Percentiles rank a stretch among this genome's conserved stretches.
phyloP scores from a whole-genome alignment of 1,140 invertebrate species.

The Trachymyrmex septentrionalis region DNA sequence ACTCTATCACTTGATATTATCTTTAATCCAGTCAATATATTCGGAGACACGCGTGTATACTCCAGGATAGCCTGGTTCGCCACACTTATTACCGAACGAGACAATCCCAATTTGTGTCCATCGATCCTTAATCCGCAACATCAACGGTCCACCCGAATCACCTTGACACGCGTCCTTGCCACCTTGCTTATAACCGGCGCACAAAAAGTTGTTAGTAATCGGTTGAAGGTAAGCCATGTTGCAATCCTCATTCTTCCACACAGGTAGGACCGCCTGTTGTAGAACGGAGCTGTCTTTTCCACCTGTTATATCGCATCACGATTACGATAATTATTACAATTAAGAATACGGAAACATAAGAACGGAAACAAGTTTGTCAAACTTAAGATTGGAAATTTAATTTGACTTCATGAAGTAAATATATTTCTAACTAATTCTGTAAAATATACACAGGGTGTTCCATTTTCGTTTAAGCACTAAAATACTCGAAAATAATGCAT shows the following conservation, averaged over 20 bases:
- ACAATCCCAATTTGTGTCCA: constrained; percentile 97
- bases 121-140: constrained; percentile 91
- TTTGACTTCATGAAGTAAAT: background rate
- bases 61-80: constrained; percentile 94
- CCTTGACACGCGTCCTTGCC: constrained; percentile 96
- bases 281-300: constrained; percentile 94
- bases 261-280: constrained; percentile 93
- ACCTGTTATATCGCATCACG: constrained; percentile 82
- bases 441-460: too few relatives aligned
- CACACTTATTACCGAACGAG: constrained; percentile 96
- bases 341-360: background rate
- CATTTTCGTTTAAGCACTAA: too few relatives aligned
- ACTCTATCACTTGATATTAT: constrained; percentile 83
- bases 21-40: constrained; percentile 89
- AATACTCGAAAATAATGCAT: too few relatives aligned
- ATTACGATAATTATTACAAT: background rate
- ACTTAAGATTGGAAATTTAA: background rate
- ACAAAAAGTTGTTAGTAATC: constrained; percentile 96
- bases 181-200: constrained; percentile 95
- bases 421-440: background rate
- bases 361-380: background rate
- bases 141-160: constrained; percentile 93
- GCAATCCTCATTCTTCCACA: constrained; percentile 97
- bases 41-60: constrained; percentile 91
- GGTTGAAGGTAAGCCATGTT: constrained; percentile 96